These are phyloP conservation scores for Lycia hirtaria DNA, from an alignment of 2,888 invertebrate genomes.

Conservation along the genomic window DNA sequence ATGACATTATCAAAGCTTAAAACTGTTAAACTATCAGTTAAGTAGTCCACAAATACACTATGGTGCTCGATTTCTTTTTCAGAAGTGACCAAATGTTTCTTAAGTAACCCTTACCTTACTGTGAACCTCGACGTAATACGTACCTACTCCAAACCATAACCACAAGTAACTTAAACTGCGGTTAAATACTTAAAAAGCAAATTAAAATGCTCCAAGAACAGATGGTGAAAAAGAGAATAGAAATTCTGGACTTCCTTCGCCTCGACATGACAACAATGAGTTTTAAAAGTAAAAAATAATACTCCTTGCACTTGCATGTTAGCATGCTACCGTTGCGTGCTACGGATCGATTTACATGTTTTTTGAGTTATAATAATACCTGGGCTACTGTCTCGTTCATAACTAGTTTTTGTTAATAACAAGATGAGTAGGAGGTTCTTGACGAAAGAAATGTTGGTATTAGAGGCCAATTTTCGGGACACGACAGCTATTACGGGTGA, in stretches of 20 bases:
- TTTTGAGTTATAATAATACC: constrained; percentile 66
- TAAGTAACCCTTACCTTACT: not conserved
- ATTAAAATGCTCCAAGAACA: constrained; percentile 10
- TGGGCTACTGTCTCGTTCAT: constrained; percentile 76
- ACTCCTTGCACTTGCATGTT: constrained; percentile 35
- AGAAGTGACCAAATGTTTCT: constrained; percentile 5
- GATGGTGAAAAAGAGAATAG: constrained; percentile 17
- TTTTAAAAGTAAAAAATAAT: constrained; percentile 30
- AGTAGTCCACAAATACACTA: not conserved
- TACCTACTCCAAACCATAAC: constrained; percentile 3
- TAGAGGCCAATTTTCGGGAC: constrained; percentile 52
- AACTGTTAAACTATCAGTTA: too few species aligned
- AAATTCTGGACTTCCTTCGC: constrained; percentile 30
- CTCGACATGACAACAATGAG: constrained; percentile 29
- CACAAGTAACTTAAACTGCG: constrained; percentile 3
- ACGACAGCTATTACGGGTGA: constrained; percentile 38
- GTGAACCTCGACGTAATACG: constrained; percentile 6
- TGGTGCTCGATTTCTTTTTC: not conserved
- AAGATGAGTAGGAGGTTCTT: constrained; percentile 50
- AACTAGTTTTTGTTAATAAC: constrained; percentile 60
- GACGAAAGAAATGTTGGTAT: constrained; percentile 57
- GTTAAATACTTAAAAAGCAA: constrained; percentile 7
- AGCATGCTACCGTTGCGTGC: constrained; percentile 71
- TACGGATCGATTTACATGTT: constrained; percentile 74
- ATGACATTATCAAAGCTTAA: too few species aligned